phyloP scores from a whole-genome alignment of 1,140 invertebrate species.

The Eulimnadia texana region DNA sequence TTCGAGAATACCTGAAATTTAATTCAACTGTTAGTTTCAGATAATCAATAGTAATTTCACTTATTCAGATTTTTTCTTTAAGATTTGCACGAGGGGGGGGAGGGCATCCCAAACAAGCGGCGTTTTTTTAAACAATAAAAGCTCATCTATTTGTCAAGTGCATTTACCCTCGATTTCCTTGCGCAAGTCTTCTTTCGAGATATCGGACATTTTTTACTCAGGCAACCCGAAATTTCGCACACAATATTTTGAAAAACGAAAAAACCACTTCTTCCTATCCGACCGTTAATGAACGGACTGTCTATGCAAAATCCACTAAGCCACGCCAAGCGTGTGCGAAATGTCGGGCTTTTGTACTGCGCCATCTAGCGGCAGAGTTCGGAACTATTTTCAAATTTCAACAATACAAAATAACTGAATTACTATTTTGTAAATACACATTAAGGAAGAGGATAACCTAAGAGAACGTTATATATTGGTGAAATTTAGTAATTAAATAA shows the following conservation, averaged over 20 bases:
- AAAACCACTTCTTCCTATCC: not conserved
- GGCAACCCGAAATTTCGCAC: not conserved
- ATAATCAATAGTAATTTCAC: slow-evolving; percentile 2
- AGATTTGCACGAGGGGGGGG: slow-evolving; percentile 26
- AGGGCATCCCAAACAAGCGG: not conserved
- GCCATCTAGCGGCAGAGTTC: not conserved
- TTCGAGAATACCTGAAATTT: slow-evolving; percentile 58
- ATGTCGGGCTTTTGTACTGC: not conserved
- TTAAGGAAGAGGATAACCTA: no score
- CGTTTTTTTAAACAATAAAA: not conserved
- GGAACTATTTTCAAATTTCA: not conserved
- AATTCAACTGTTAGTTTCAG: slow-evolving; percentile 10
- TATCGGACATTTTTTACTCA: slow-evolving; percentile 43
- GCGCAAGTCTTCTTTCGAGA: slow-evolving; percentile 48
- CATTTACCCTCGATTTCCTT: slow-evolving; percentile 53
- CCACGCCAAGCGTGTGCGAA: not conserved
- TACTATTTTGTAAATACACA: no score
- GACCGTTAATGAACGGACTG: not conserved
- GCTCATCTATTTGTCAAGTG: not conserved
- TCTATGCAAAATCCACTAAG: not conserved
- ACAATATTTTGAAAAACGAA: not conserved
- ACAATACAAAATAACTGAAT: no score
- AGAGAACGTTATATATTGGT: no score
- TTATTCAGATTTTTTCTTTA: not conserved
- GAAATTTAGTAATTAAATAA: no score